Percentiles rank a stretch among this genome's conserved stretches.
Conservation (phyloP, 2,797 vertebrate genomes). For the Gallirallus australis region DNA sequence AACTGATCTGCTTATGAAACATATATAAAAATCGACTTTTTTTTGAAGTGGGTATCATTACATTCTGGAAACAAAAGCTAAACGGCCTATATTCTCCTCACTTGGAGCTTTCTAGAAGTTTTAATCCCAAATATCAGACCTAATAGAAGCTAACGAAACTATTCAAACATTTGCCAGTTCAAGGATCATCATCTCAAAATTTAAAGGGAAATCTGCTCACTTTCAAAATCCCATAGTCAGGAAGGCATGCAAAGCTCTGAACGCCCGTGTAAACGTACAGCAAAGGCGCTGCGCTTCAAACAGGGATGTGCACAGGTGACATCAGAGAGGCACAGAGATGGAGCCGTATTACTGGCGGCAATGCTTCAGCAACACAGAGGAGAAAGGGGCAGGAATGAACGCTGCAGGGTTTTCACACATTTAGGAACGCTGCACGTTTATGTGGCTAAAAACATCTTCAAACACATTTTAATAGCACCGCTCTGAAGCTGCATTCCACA, state of each 20-base stretch:
- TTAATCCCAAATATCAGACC: neutral
- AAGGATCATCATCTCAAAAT: neutral
- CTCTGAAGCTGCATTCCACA: slow-evolving; percentile 9
- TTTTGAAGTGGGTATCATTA: neutral
- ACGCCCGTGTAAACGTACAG: neutral
- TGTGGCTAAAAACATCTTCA: neutral
- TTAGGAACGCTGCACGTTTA: neutral
- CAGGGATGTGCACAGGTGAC: neutral
- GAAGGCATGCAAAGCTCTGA: slow-evolving; percentile 17
- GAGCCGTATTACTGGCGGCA: neutral
- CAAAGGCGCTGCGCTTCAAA: neutral
- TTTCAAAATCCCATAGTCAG: neutral
- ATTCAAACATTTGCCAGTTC: neutral
- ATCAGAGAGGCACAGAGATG: neutral
- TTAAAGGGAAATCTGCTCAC: neutral
- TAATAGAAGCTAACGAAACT: neutral
- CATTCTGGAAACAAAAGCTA: neutral
- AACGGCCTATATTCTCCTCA: neutral
- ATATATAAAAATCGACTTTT: neutral
- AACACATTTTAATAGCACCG: neutral
- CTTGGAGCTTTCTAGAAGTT: neutral
- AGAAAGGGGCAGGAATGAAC: neutral
- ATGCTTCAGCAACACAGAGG: slow-evolving; percentile 41
- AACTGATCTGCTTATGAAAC: neutral
- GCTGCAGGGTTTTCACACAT: neutral